These are phyloP conservation scores for Trichomycterus rosablanca DNA, from an alignment of 2,113 vertebrate species.

Conservation along the genomic window DNA sequence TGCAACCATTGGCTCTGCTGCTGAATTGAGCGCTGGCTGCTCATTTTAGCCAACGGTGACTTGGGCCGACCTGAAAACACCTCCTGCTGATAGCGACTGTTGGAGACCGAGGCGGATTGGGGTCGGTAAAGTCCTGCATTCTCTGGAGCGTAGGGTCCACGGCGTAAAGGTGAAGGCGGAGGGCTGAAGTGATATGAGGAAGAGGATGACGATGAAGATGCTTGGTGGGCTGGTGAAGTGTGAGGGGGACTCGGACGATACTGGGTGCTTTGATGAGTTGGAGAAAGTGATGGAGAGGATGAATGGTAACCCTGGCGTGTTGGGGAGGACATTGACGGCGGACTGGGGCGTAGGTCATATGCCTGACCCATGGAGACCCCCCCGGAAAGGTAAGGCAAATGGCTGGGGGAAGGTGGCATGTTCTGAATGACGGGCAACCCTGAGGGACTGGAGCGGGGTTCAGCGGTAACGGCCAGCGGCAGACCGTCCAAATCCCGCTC, in stretches of 20 bases:
- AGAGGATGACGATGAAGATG: slow-evolving; percentile 31
- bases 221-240: slow-evolving; percentile 77
- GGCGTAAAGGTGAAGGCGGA: slow-evolving; percentile 77
- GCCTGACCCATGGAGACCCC: slow-evolving; percentile 42
- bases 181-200: slow-evolving; percentile 83
- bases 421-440: slow-evolving; percentile 79
- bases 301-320: slow-evolving; percentile 81
- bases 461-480: slow-evolving; percentile 74
- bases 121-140: slow-evolving; percentile 74
- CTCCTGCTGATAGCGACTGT: slow-evolving; percentile 78
- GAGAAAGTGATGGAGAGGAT: slow-evolving; percentile 77
- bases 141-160: slow-evolving; percentile 74
- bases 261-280: slow-evolving; percentile 79
- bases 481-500: slow-evolving; percentile 77
- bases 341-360: slow-evolving; percentile 39
- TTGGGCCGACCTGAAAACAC: slow-evolving; percentile 77
- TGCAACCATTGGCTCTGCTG: slow-evolving; percentile 83
- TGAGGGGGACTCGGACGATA: slow-evolving; percentile 73
- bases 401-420: slow-evolving; percentile 78
- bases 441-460: slow-evolving; percentile 71
- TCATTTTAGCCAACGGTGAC: slow-evolving; percentile 80
- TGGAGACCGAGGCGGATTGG: slow-evolving; percentile 70
- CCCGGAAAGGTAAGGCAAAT: slow-evolving; percentile 73
- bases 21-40: slow-evolving; percentile 73
- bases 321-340: slow-evolving; percentile 59